A percentile compares a stretch with the other conserved stretches of the same genome.
Evolutionary conservation across 2,113 vertebrate genomes (phyloP).

Genomic region (Acrocephalus arundinaceus): DNA sequence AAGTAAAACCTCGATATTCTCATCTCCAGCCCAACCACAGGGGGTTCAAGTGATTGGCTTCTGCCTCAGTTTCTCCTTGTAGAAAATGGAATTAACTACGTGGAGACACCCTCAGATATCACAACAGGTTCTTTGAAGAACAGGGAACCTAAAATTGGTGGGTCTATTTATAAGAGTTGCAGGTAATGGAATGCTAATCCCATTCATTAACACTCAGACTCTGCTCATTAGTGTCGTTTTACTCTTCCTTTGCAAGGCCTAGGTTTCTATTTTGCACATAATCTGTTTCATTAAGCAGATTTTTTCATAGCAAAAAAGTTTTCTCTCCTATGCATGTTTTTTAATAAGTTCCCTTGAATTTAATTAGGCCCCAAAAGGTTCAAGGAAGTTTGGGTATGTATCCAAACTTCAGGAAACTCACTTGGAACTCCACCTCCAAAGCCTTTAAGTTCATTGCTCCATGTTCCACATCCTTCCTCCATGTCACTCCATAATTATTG

Average conservation of each 20-base stretch:
- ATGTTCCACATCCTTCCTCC: not conserved
- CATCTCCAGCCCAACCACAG: not conserved
- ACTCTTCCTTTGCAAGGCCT: constrained; percentile 4
- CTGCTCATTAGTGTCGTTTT: constrained; percentile 57
- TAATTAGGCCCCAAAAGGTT: constrained; percentile 61
- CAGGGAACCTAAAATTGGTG: not conserved
- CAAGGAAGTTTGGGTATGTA: not conserved
- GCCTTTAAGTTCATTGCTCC: not conserved
- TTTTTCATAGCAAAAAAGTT: constrained; percentile 30
- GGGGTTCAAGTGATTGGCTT: not conserved
- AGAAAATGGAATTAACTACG: not conserved
- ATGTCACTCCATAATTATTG: not conserved
- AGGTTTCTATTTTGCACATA: constrained; percentile 43
- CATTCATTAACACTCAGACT: constrained; percentile 54
- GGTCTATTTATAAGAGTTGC: constrained; percentile 27
- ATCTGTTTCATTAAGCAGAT: constrained; percentile 49
- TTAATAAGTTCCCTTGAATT: not conserved
- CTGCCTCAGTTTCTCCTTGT: not conserved
- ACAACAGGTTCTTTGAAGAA: not conserved
- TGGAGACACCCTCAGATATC: not conserved
- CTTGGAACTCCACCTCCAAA: not conserved
- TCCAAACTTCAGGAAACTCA: constrained; percentile 9
- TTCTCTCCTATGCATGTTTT: constrained; percentile 1
- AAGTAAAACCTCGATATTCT: not conserved
- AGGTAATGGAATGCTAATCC: constrained; percentile 54